Percentiles rank a stretch among this genome's conserved stretches.
phyloP scores from a whole-genome alignment of 2,888 invertebrate genomes.

The Amphipoea lucens region DNA sequence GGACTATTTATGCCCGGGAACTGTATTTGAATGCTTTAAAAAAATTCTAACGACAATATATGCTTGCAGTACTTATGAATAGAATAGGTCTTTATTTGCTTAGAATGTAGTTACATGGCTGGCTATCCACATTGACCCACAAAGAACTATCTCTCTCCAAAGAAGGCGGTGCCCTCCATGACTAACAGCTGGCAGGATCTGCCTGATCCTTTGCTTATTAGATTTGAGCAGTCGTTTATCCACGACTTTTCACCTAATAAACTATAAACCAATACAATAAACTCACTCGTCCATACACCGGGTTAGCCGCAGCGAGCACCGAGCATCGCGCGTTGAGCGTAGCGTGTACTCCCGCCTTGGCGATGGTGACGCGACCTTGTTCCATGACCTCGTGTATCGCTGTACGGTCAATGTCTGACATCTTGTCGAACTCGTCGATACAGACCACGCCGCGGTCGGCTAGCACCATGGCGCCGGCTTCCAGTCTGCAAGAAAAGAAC shows the following conservation, averaged over 20 bases:
- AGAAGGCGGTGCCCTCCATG: background rate
- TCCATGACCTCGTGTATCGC: constrained; percentile 99
- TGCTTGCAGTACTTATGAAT: background rate
- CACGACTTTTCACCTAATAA: background rate
- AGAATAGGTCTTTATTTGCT: too few relatives aligned
- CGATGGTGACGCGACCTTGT: constrained; percentile 98
- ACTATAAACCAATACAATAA: background rate
- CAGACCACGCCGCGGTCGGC: constrained; percentile 99
- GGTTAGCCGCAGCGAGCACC: constrained; percentile 99
- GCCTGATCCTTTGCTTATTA: background rate
- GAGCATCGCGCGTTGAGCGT: constrained; percentile 99
- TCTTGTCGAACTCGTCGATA: constrained; percentile 99
- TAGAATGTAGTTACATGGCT: too few relatives aligned
- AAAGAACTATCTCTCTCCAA: background rate
- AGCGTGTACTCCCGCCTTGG: constrained; percentile 99
- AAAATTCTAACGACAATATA: background rate
- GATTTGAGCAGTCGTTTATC: background rate
- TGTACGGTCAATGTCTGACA: constrained; percentile 99
- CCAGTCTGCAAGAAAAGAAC: constrained; percentile 90
- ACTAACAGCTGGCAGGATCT: background rate
- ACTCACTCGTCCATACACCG: constrained; percentile 93
- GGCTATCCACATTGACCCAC: background rate
- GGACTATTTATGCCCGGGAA: background rate
- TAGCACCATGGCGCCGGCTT: constrained; percentile 99
- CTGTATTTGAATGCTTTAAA: background rate